Evolutionary conservation across 2,113 vertebrate species (phyloP), one percentile per base, ranked within the genome.

Genomic region (Danionella cerebrum): DNA sequence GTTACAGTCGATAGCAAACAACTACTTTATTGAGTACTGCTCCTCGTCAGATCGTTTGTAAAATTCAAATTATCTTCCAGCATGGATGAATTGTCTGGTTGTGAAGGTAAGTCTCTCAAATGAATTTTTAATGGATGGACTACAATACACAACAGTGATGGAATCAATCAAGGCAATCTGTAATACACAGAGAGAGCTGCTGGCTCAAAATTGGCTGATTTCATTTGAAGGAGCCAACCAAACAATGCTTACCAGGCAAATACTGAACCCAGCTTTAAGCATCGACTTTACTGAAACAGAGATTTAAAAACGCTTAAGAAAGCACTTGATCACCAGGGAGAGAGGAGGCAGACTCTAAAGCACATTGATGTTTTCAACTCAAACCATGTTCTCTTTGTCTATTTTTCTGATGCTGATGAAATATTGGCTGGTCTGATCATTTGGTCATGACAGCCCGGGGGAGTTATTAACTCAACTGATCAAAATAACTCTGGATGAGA

Each of bases 381-480:
- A 62, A 47, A 62, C 39, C 60, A 24, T 64, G 38, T 54, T 44
- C 31, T 38, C 54, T 68, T n/a, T 64, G 36, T 73, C 70, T 52
- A 45, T 53, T 62, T 63, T 63, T 44, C 52, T 72, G 57, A 74
- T 22, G 51, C 69, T 70, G 65, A 42, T 38, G 72, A 81, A 76
- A 76, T 73, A 78, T 70, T 70, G 74, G 72, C 54, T 67, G 27
- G 48, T 55, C 71, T 80, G 69, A 80, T 70, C 80, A 77, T 58
- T 71, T 78, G 81, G 72, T 75, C 78, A 74, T 22, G 64, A 70
- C 41, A 54, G 70, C 77, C 71, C 68, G 2, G 39, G 77, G 79
- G 69, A 73, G 70, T 65, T 79, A 79, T 82, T 79, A 83, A 82
- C 72, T 67, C 60, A 58, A 14, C 48, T 55, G 63, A 63, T 70